Evolutionary conservation across 2,888 invertebrate species (phyloP), one percentile per base, ranked within the genome.

Genomic region (Archaeoteleia sp.): DNA sequence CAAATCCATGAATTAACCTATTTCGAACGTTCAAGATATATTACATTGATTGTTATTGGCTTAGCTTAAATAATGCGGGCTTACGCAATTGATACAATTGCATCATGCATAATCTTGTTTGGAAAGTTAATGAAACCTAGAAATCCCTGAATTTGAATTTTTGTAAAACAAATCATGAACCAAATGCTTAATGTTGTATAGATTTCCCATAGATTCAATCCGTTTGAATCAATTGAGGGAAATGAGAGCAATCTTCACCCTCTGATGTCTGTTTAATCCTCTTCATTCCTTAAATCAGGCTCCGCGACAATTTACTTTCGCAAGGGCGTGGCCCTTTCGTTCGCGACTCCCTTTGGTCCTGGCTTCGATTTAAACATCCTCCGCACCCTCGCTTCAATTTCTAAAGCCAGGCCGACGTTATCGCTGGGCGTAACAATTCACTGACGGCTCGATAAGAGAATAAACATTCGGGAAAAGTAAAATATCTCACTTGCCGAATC

Each of bases 241-340:
- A 53, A 57, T 32, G 46, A 39, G 53, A 32, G 40, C 55, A 51
- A 53, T 53, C 51, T 55, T 67, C 46, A 35, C 57, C 48, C 62
- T 53, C 32, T 23, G 32, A 53, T 57, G 48, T 43, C 55, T 55
- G 34, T 46, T 62, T 60, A 55, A 51, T 62, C 48, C 61, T 42
- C 35, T 32, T 40, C 15, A 30, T 51, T 48, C 45, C 62, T 61
- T 67, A 54, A 67, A 67, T 67, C 57, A 58, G 48, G 48, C 62
- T 39, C 62, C 53, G 37, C 45, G 62, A 67, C 58, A 58, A 62
- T 67, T 67, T 67, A 67, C 62, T 58, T 55, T 54, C 53, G 35
- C 37, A 42, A 45, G 61, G 62, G 57, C 42, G 58, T 62, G 48
- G 58, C 14, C 37, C 62, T 35, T 62, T 39, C 58, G 48, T 39